phyloP scores from a whole-genome alignment of 2,888 invertebrate genomes.

The Leptopilina syphax region DNA sequence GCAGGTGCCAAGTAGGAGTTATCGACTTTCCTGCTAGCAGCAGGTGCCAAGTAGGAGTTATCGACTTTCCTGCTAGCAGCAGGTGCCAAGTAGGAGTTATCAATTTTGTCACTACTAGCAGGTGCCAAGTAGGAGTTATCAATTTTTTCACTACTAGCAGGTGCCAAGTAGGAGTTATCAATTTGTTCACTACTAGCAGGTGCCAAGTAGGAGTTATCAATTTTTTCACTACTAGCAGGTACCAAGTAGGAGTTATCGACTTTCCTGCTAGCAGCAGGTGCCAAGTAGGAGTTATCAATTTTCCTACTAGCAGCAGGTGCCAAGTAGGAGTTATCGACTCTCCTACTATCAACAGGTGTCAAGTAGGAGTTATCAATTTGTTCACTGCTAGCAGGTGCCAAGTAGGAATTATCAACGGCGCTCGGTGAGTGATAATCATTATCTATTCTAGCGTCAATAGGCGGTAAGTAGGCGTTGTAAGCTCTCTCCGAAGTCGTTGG shows the following conservation, averaged over 20 bases:
- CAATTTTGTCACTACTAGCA: not conserved
- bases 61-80: not conserved
- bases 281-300: not conserved
- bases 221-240: not conserved
- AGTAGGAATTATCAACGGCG: not conserved
- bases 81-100: not conserved
- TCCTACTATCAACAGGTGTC: not conserved
- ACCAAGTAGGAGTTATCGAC: not conserved
- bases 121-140: not conserved
- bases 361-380: not conserved
- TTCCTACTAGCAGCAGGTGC: not conserved
- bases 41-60: not conserved
- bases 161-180: not conserved
- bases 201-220: conserved; percentile 23
- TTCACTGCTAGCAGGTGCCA: not conserved
- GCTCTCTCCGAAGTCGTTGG: not conserved
- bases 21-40: not conserved
- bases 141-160: not conserved
- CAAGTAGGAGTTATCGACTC: not conserved
- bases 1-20: not conserved
- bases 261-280: not conserved
- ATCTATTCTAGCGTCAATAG: not conserved
- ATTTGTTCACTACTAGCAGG: not conserved
- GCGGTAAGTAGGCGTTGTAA: no score
- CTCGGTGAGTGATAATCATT: not conserved